Conservation (phyloP, 2,113 vertebrate species). For the Nesoenas mayeri region DNA sequence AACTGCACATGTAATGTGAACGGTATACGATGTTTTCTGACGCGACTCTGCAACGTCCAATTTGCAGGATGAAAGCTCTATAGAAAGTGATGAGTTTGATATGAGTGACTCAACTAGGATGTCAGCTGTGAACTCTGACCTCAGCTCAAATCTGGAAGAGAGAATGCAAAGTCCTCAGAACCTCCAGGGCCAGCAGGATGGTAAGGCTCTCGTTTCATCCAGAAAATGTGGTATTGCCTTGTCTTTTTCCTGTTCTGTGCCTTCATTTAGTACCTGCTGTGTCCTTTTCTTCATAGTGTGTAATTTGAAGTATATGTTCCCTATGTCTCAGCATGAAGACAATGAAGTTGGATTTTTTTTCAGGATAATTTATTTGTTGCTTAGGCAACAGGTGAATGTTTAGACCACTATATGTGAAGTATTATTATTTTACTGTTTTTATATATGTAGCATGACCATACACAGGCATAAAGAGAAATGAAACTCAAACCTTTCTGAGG, state of each 20-base stretch:
- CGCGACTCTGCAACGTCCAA: not conserved
- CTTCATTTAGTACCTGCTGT: conserved; percentile 16
- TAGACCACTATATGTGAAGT: not conserved
- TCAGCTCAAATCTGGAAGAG: conserved; percentile 86
- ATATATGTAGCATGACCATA: not conserved
- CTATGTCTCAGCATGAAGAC: not conserved
- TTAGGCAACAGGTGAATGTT: conserved; percentile 18
- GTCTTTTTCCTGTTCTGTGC: not conserved
- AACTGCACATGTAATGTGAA: not conserved
- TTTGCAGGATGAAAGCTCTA: conserved; percentile 84
- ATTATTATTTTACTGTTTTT: not conserved
- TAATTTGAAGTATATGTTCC: not conserved
- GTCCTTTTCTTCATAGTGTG: not conserved
- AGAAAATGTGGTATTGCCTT: not conserved
- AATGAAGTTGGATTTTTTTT: not conserved
- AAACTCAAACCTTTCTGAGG: not conserved
- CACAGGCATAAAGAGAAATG: not conserved
- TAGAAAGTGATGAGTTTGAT: conserved; percentile 87
- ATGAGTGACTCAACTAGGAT: conserved; percentile 87
- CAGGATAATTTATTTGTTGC: conserved; percentile 28
- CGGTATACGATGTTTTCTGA: not conserved
- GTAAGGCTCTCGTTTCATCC: conserved; percentile 63
- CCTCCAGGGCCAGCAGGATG: conserved; percentile 82
- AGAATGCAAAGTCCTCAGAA: conserved; percentile 86
- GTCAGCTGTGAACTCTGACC: conserved; percentile 86